These are phyloP conservation scores for Bombyx mandarina DNA, from an alignment of 1,140 invertebrate genomes.

Conservation along the genomic window DNA sequence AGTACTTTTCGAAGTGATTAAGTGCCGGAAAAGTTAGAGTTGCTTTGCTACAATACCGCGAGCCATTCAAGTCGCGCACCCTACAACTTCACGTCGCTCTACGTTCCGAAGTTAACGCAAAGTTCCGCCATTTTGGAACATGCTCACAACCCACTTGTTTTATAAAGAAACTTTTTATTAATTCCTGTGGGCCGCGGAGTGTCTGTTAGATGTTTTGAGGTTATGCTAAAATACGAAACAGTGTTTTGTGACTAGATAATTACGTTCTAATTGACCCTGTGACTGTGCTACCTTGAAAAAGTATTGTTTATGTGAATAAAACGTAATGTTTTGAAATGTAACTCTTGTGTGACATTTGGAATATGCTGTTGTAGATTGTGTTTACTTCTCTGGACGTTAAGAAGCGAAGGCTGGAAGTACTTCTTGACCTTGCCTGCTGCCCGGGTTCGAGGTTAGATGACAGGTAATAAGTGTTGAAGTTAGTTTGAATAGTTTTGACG, in stretches of 20 bases:
- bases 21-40: conserved; percentile 60
- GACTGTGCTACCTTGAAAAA: conserved; percentile 22
- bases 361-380: conserved; percentile 58
- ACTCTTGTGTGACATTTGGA: conserved; percentile 46
- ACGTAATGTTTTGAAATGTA: conserved; percentile 67
- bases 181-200: conserved; percentile 71
- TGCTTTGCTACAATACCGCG: conserved; percentile 49
- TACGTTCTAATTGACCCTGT: conserved; percentile 32
- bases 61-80: conserved; percentile 52
- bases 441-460: conserved; percentile 33
- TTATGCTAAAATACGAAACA: conserved; percentile 57
- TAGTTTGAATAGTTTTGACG: conserved; percentile 44
- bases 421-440: conserved; percentile 47
- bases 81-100: conserved; percentile 68
- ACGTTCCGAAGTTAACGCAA: conserved; percentile 72
- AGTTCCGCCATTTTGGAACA: conserved; percentile 74
- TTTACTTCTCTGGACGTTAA: conserved; percentile 51
- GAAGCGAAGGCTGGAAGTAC: conserved; percentile 41
- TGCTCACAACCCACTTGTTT: conserved; percentile 74
- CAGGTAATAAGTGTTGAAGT: conserved; percentile 50
- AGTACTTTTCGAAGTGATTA: conserved; percentile 51
- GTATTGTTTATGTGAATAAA: conserved; percentile 53
- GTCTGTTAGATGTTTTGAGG: conserved; percentile 71
- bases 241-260: conserved; percentile 43
- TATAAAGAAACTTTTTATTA: conserved; percentile 74